Conservation (phyloP, 2,113 vertebrate species). For the Aix galericulata region DNA sequence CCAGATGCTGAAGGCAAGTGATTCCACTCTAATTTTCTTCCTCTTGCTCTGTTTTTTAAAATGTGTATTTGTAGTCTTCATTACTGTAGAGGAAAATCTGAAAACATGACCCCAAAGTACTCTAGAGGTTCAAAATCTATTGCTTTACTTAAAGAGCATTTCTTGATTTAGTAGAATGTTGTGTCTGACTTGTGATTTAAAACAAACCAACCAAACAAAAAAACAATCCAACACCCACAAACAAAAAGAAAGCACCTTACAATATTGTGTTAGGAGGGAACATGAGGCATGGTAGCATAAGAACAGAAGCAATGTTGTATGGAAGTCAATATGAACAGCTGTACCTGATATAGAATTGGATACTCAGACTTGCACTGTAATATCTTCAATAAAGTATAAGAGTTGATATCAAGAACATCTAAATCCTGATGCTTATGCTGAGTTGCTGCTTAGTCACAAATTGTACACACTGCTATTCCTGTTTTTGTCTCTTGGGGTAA, state of each 20-base stretch:
- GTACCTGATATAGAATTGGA: background rate
- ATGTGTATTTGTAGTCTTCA: background rate
- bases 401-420: constrained; percentile 14
- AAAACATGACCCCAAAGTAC: background rate
- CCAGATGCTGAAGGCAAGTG: constrained; percentile 42
- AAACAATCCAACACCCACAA: background rate
- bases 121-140: constrained; percentile 9
- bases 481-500: background rate
- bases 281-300: background rate
- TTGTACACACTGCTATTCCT: background rate
- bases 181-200: background rate
- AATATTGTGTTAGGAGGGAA: background rate
- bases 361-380: background rate
- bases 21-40: constrained; percentile 42
- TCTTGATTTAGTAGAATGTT: background rate
- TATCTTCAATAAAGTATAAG: background rate
- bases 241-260: background rate
- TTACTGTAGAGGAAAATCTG: background rate
- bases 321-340: background rate
- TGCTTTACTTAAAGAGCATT: background rate
- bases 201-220: background rate
- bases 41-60: background rate
- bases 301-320: background rate
- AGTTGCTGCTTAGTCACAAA: background rate
- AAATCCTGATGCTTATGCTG: background rate